Evolutionary conservation across 37 sponge, comb jelly and placozoan genomes (phyloP).

Genomic region (Hormiphora californensis): DNA sequence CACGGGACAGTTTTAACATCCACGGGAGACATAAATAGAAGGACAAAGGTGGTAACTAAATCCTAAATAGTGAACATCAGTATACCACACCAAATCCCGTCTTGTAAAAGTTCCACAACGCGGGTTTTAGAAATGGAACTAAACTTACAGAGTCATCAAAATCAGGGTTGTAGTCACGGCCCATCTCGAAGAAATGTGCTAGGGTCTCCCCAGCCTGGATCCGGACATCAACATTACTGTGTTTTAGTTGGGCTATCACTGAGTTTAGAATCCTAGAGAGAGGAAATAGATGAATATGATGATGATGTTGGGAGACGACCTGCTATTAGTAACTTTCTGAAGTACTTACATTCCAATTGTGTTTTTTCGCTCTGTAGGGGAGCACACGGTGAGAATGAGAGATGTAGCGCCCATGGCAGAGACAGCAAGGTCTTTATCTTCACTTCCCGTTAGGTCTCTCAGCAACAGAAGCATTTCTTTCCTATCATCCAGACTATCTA

Average conservation of each 20-base stretch:
- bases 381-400: constrained; percentile 35
- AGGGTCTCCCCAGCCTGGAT: constrained; percentile 24
- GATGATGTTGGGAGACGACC: too few species aligned
- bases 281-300: too few species aligned
- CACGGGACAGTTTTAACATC: too few species aligned
- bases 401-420: neutral
- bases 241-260: neutral
- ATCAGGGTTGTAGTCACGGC: neutral
- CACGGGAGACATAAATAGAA: too few species aligned
- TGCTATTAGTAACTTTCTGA: too few species aligned
- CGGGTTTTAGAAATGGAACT: too few species aligned
- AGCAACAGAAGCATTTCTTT: neutral
- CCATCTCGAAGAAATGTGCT: constrained; percentile 24
- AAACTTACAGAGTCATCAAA: neutral
- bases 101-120: too few species aligned
- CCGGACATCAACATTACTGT: constrained; percentile 20
- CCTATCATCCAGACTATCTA: constrained; percentile 26
- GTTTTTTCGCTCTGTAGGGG: constrained; percentile 49
- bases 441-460: neutral
- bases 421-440: neutral
- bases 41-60: too few species aligned
- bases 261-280: too few species aligned
- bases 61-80: too few species aligned
- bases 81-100: too few species aligned
- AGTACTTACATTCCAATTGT: constrained; percentile 12